Percentiles rank a stretch among this genome's conserved stretches.
Conservation (phyloP, 2,113 vertebrate genomes). For the Myotis brandtii region DNA sequence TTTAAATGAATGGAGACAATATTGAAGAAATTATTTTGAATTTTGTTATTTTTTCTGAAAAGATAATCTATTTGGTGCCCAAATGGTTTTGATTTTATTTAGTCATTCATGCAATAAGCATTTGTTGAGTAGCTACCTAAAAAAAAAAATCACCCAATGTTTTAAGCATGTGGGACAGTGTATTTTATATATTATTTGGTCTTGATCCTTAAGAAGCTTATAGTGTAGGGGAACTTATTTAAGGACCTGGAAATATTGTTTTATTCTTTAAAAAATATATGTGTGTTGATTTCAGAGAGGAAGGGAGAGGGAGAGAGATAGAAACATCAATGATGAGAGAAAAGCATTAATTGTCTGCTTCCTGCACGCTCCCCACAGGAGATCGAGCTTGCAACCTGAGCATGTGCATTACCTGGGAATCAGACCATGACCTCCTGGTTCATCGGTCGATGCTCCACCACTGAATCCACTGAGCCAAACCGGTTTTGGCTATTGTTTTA, state of each 20-base stretch:
- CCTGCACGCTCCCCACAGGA: no score
- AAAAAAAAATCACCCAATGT: neutral
- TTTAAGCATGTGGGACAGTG: neutral
- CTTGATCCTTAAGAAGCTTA: neutral
- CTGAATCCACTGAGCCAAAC: no score
- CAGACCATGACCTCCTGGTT: no score
- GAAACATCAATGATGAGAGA: no score
- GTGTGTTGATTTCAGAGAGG: no score
- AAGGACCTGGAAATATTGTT: neutral
- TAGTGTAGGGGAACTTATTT: neutral
- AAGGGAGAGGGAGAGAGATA: no score
- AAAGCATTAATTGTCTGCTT: no score
- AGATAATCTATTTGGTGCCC: neutral
- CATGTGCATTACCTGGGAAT: no score
- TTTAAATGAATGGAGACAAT: neutral
- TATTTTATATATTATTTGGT: neutral
- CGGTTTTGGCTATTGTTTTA: neutral
- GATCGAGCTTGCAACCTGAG: no score
- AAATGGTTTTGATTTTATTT: constrained; percentile 8
- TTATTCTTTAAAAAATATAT: neutral
- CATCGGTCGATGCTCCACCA: no score
- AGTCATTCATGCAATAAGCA: neutral
- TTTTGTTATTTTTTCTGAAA: neutral
- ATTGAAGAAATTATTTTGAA: neutral
- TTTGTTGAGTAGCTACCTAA: neutral